A percentile compares a stretch with the other conserved stretches of the same genome.
phyloP scores from a whole-genome alignment of 2,113 vertebrate genomes.

The Coreoperca whiteheadi region DNA sequence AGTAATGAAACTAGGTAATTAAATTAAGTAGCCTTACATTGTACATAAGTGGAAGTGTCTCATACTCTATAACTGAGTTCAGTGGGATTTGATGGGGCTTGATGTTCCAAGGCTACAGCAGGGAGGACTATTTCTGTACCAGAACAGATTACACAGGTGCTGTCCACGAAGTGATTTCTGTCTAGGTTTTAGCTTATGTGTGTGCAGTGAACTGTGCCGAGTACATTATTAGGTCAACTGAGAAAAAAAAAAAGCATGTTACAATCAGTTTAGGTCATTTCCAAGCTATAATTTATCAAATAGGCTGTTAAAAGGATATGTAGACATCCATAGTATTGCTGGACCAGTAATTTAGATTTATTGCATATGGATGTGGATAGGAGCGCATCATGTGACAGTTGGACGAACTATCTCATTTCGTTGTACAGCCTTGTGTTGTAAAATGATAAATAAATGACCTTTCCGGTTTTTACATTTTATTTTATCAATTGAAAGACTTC shows the following conservation, averaged over 20 bases:
- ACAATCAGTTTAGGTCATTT: background rate
- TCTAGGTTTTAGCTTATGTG: background rate
- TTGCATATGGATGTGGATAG: background rate
- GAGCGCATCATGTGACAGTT: background rate
- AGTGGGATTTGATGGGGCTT: slow-evolving; percentile 24
- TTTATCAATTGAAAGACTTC: background rate
- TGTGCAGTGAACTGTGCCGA: background rate
- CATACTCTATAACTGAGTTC: slow-evolving; percentile 6
- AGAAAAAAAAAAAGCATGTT: background rate
- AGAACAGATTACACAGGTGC: slow-evolving; percentile 14
- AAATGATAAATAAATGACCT: too few relatives aligned
- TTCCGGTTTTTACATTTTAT: too few relatives aligned
- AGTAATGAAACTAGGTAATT: slow-evolving; percentile 3
- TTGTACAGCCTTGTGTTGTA: too few relatives aligned
- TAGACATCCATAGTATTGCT: background rate
- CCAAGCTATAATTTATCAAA: background rate
- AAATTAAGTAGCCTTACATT: background rate
- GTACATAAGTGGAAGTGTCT: slow-evolving; percentile 6
- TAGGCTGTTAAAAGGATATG: background rate
- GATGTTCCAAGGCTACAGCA: slow-evolving; percentile 25
- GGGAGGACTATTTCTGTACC: slow-evolving; percentile 24
- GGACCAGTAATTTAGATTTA: background rate
- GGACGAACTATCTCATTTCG: too few relatives aligned
- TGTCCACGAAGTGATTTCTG: background rate
- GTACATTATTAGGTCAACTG: background rate